Evolutionary conservation across 2,797 vertebrate genomes (phyloP).

Genomic region (Oryzias dopingdopingensis): DNA sequence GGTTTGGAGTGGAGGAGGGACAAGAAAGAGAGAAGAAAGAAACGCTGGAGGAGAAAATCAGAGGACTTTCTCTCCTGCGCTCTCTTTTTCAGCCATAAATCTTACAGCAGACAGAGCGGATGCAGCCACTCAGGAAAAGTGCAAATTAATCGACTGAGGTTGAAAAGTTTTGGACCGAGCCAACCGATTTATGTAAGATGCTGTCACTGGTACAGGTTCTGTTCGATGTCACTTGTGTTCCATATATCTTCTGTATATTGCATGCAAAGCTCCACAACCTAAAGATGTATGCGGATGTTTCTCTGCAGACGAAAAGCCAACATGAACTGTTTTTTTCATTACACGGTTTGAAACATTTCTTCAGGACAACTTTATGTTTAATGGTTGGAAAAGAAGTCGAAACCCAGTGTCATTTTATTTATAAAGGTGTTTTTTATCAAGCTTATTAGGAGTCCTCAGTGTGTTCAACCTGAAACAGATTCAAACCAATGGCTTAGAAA

Average conservation of each 20-base stretch:
- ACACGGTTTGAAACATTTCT: not conserved
- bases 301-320: not conserved
- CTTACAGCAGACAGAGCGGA: constrained; percentile 63
- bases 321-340: not conserved
- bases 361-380: not conserved
- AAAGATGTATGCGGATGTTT: not conserved
- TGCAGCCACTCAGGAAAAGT: constrained; percentile 69
- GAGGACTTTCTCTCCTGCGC: constrained; percentile 49
- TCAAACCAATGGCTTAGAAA: too few relatives aligned
- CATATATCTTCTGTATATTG: constrained; percentile 1
- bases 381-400: not conserved
- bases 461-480: too few relatives aligned
- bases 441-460: too few relatives aligned
- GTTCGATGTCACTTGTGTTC: constrained; percentile 20
- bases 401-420: not conserved
- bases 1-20: constrained; percentile 26
- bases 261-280: constrained; percentile 8
- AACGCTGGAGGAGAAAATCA: constrained; percentile 56
- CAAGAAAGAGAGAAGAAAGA: constrained; percentile 40
- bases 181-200: constrained; percentile 33
- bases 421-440: not conserved
- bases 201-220: constrained; percentile 18
- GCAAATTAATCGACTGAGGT: constrained; percentile 70
- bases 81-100: constrained; percentile 55
- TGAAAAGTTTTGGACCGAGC: constrained; percentile 36